Conservation (phyloP, 2,888 invertebrate genomes). For the Apotomis betuletana region DNA sequence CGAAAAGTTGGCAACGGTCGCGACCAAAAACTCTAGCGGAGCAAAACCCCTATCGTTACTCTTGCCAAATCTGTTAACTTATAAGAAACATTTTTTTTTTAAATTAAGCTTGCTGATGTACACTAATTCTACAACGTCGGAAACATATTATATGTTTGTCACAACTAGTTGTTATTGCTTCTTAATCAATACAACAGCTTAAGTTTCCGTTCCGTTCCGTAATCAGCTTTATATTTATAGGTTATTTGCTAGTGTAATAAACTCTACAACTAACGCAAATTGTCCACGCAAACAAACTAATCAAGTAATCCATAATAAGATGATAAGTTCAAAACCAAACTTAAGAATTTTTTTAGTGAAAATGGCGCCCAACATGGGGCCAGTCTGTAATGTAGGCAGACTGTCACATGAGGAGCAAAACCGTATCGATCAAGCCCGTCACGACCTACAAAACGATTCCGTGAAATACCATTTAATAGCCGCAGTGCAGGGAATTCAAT, state of each 20-base stretch:
- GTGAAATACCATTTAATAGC: constrained; percentile 31
- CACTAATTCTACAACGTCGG: background rate
- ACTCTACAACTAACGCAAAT: background rate
- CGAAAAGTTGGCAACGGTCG: constrained; percentile 28
- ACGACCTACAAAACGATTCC: constrained; percentile 30
- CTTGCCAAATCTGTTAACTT: constrained; percentile 22
- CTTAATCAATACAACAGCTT: too few relatives aligned
- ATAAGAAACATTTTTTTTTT: background rate
- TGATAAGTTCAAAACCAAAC: background rate
- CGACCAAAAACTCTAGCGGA: constrained; percentile 11
- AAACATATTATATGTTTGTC: too few relatives aligned
- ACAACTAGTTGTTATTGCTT: too few relatives aligned
- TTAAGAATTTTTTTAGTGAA: background rate
- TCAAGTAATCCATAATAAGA: background rate
- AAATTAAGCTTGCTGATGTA: constrained; percentile 1
- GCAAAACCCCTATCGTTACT: constrained; percentile 12
- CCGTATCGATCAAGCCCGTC: constrained; percentile 29
- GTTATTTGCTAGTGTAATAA: too few relatives aligned
- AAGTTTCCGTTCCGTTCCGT: too few relatives aligned
- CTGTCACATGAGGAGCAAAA: constrained; percentile 32
- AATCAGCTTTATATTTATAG: too few relatives aligned
- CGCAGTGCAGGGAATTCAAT: constrained; percentile 36
- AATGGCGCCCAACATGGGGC: constrained; percentile 49
- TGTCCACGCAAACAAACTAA: background rate
- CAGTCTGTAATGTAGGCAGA: background rate